Evolutionary conservation across 2,797 vertebrate species (phyloP).

Genomic region (Pseudotriccus pelzelni): DNA sequence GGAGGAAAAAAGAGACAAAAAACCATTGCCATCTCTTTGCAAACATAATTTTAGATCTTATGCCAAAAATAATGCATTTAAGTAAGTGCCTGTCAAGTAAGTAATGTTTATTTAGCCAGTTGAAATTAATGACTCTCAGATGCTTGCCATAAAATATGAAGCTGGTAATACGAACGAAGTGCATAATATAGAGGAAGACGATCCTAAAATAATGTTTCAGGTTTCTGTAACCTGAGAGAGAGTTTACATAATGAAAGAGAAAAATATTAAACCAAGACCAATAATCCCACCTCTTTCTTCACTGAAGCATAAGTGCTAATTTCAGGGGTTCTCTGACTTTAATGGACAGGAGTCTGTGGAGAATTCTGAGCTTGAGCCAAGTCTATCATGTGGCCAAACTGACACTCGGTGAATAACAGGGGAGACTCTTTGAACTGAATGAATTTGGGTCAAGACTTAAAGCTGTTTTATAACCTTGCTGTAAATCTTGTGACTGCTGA

Average conservation of each 20-base stretch:
- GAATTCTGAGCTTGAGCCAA: background rate
- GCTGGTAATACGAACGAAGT: background rate
- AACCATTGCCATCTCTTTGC: background rate
- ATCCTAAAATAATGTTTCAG: background rate
- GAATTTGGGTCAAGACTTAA: background rate
- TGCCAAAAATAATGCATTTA: conserved; percentile 46
- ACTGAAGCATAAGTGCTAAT: background rate
- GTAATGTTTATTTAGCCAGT: conserved; percentile 25
- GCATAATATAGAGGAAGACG: background rate
- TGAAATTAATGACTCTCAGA: conserved; percentile 31
- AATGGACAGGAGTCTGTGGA: background rate
- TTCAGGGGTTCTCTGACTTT: background rate
- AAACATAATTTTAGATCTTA: background rate
- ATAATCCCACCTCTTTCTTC: background rate
- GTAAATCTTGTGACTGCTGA: background rate
- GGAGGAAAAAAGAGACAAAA: background rate
- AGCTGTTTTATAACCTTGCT: background rate
- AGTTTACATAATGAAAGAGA: background rate
- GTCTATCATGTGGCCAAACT: background rate
- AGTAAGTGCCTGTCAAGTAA: conserved; percentile 21
- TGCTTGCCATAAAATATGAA: background rate
- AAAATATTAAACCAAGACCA: background rate
- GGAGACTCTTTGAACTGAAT: background rate
- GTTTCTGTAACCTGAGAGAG: background rate
- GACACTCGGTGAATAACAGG: accelerated